phyloP scores from a whole-genome alignment of 2,113 vertebrate species.

The Semnornis frantzii region DNA sequence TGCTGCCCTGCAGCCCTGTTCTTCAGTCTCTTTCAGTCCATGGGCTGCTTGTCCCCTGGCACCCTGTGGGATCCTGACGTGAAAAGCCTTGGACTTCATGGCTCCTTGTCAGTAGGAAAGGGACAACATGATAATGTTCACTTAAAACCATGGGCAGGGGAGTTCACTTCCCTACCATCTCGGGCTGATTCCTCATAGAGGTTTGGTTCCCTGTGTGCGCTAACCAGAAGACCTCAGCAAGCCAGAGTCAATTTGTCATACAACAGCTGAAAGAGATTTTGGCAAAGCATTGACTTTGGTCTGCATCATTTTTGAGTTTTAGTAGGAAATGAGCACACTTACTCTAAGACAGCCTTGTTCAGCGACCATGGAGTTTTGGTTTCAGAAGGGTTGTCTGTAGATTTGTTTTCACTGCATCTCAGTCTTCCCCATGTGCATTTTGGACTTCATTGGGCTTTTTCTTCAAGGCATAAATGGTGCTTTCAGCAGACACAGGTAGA shows the following conservation, averaged over 20 bases:
- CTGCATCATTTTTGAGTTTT: accelerated
- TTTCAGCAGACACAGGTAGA: not conserved
- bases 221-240: not conserved
- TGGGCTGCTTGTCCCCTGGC: not conserved
- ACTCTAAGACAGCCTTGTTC: not conserved
- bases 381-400: not conserved
- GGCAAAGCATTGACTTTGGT: not conserved
- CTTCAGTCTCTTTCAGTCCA: not conserved
- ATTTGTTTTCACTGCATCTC: not conserved
- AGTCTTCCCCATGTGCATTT: not conserved
- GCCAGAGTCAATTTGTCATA: not conserved
- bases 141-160: too few relatives aligned
- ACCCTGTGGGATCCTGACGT: not conserved
- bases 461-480: not conserved
- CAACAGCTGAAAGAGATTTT: not conserved
- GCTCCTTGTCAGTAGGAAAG: not conserved
- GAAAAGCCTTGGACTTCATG: not conserved
- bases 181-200: not conserved
- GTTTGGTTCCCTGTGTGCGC: not conserved
- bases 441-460: not conserved
- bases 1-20: not conserved
- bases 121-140: accelerated
- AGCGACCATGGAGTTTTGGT: not conserved
- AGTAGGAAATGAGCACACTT: not conserved
- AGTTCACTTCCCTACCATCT: not conserved